Base-by-base conservation (phyloP, 92 coral and sea anemone species). In the Epizoanthus scotinus region DNA sequence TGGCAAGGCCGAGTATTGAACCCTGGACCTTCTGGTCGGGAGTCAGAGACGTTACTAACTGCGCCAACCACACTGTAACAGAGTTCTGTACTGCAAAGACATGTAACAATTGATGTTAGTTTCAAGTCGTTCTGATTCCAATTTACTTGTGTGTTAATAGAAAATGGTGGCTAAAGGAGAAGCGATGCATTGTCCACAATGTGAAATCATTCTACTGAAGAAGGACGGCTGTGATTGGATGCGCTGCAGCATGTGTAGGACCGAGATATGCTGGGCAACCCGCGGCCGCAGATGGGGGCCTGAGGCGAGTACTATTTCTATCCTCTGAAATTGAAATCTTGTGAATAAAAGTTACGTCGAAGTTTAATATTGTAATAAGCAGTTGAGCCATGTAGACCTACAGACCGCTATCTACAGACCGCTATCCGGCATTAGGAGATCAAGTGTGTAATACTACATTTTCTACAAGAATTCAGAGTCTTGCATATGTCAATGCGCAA, bases 201-300 rank as follows among this genome's bases (percentile, higher is more conserved):
- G 99, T 73, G 72, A 90, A 70, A 93, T 95, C 26, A 86, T 95
- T 54, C 82, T 95, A 42, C 86, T 95, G 5, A 95, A 95, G 84
- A 95, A 93, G 86, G 99, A 95, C 82, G 99, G 99, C 63, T 95
- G 99, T 93, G 99, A 95, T 84, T 95, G 99, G 99, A 93, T 95
- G 99, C 90, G 90, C 47, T 95, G 99, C 71, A 89, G 88, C 28
- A 95, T 95, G 99, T 95, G 99, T 64, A 89, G 89, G 77, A 83
- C 94, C 52, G 99, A 95, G 87, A 95, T 95, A 34, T 95, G 99
- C 65, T 95, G 99, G 99, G 99, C 99, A 29, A 94, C 97, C 15
- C 90, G 98, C 24, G 99, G 99, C 18, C 98, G 91, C 17, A 91
- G 99, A 78, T 95, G 99, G 99, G 99, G 99, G 44, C 99, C 99